Evolutionary conservation across 2,888 invertebrate species (phyloP).

Genomic region (Chalcis sispes): DNA sequence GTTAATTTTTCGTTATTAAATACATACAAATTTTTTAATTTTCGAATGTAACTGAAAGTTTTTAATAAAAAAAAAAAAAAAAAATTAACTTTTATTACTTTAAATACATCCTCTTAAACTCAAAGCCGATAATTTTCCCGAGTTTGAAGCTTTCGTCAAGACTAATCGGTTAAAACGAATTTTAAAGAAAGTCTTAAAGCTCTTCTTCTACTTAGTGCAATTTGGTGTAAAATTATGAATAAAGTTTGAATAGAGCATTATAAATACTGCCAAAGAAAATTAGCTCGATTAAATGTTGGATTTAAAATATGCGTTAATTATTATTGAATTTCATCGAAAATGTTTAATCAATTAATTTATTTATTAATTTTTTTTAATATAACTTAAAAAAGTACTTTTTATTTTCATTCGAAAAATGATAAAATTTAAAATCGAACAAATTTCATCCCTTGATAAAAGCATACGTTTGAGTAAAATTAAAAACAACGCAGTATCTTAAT

Average conservation of each 20-base stretch:
- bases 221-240: slow-evolving; percentile 44
- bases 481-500: no score
- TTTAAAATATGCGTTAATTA: not conserved
- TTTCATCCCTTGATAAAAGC: no score
- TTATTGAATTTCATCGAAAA: not conserved
- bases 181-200: slow-evolving; percentile 27
- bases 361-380: no score
- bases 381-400: no score
- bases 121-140: slow-evolving; percentile 27
- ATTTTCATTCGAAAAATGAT: no score
- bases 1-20: no score
- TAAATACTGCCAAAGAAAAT: slow-evolving; percentile 4
- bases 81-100: slow-evolving; percentile 24
- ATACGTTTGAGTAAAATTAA: no score
- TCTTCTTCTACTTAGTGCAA: slow-evolving; percentile 29
- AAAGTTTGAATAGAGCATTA: slow-evolving; percentile 16
- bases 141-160: slow-evolving; percentile 37
- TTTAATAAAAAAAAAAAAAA: slow-evolving; percentile 9
- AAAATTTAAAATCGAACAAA: no score
- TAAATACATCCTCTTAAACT: slow-evolving; percentile 22
- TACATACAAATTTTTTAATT: not conserved
- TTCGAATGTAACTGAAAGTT: not conserved
- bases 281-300: not conserved
- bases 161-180: slow-evolving; percentile 41
- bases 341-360: not conserved